Conservation (phyloP, 2,888 invertebrate species). For the Dioctria linearis region DNA sequence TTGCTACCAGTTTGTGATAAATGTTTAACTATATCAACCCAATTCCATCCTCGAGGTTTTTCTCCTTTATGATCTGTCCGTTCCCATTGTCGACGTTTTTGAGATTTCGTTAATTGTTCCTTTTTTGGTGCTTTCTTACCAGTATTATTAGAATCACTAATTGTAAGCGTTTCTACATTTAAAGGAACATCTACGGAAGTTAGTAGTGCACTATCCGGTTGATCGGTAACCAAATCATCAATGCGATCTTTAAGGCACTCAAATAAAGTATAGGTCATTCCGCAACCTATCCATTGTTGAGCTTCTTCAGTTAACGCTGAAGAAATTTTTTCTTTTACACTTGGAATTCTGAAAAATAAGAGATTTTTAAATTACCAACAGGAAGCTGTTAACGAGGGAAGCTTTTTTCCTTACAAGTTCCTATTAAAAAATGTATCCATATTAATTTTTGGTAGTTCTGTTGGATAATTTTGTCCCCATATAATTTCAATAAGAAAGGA, state of each 20-base stretch:
- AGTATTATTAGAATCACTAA: slow-evolving; percentile 62
- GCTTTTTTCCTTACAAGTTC: slow-evolving; percentile 81
- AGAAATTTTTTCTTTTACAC: slow-evolving; percentile 81
- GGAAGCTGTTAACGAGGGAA: too few relatives aligned
- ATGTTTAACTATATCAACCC: slow-evolving; percentile 97
- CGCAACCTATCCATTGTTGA: slow-evolving; percentile 87
- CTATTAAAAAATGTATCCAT: slow-evolving; percentile 95
- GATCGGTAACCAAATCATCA: slow-evolving; percentile 79
- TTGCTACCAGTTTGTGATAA: slow-evolving; percentile 81
- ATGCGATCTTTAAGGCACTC: slow-evolving; percentile 91
- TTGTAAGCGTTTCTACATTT: slow-evolving; percentile 66
- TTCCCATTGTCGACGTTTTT: slow-evolving; percentile 92
- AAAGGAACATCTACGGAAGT: slow-evolving; percentile 60
- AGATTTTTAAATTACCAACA: too few relatives aligned
- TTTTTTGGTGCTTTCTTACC: slow-evolving; percentile 77
- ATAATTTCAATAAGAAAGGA: slow-evolving; percentile 90
- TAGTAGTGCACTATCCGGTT: slow-evolving; percentile 73
- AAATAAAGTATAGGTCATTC: slow-evolving; percentile 95
- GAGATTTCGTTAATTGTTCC: slow-evolving; percentile 91
- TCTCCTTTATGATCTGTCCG: slow-evolving; percentile 87
- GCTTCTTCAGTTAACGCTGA: slow-evolving; percentile 79
- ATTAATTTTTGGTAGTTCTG: slow-evolving; percentile 84
- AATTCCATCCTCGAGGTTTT: slow-evolving; percentile 91
- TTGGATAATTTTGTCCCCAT: slow-evolving; percentile 91
- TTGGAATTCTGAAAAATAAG: slow-evolving; percentile 73